Evolutionary conservation across 2,888 invertebrate species (phyloP).

Genomic region (Sepioteuthis lessoniana): DNA sequence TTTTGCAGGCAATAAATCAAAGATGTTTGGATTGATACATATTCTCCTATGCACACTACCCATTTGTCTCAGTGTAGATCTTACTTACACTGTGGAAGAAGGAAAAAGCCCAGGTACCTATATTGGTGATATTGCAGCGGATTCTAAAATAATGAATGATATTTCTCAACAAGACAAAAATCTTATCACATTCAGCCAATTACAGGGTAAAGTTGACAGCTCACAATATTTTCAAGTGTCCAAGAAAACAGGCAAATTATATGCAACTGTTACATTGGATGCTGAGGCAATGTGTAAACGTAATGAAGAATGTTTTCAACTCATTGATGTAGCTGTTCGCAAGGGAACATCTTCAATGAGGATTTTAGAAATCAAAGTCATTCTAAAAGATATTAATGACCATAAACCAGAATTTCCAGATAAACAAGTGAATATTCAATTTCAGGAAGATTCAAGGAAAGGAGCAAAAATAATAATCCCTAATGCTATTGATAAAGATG

Average conservation of each 20-base stretch:
- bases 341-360: constrained; percentile 7
- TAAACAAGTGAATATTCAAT: neutral
- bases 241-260: neutral
- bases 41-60: neutral
- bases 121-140: neutral
- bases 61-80: neutral
- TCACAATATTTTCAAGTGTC: neutral
- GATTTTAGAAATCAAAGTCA: constrained; percentile 1
- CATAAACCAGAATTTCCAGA: constrained; percentile 39
- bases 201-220: neutral
- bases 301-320: neutral
- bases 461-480: neutral
- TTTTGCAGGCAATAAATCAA: neutral
- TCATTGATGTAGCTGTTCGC: constrained; percentile 33
- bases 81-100: neutral
- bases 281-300: constrained; percentile 33
- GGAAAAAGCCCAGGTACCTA: neutral
- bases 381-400: constrained; percentile 34
- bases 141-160: neutral
- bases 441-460: neutral
- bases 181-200: neutral
- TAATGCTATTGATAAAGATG: constrained; percentile 39
- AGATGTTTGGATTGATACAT: neutral
- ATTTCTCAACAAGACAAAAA: neutral
- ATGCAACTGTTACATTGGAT: neutral